Base-by-base conservation (phyloP, 2,888 invertebrate species). In the Thymelicus lineola region DNA sequence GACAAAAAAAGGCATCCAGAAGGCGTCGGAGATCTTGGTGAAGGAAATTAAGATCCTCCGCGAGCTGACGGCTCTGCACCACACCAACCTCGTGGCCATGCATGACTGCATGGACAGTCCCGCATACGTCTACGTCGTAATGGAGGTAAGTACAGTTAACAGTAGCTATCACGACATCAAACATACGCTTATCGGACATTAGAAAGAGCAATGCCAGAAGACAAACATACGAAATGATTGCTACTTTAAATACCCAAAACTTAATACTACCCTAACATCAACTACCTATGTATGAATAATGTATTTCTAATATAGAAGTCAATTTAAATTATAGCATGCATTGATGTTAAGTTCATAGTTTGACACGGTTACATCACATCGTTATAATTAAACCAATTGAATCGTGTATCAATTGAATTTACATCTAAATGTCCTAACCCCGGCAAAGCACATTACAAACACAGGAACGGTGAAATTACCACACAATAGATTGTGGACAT, bases 41-140 rank as follows among this genome's bases (percentile, higher is more conserved):
- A 99, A 99, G 88, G 99, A 99, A 94, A 99, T 99, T 77, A 99
- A 99, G 94, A 99, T 99, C 83, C 95, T 99, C 67, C 98, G 99
- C 95, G 99, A 99, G 93, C 93, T 99, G 83, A 99, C 99, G 36
- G 98, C 98, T 86, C 95, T 99, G 67, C 98, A 99, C 90, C 99
- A 99, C 95, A 98, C 99, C 83, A 99, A 99, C 95, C 98, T 99
- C 75, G 99, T 99, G 67, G 98, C 98, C 42, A 95, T 99, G 82
- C 95, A 99, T 88, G 99, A 99, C 93, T 99, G 99, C 94, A 98
- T 99, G 95, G 99, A 99, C 94, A 98, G 98, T 72, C 95, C 97
- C 75, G 97, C 97, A 80, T 97, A 98, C 94, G 99, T 99, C 77
- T 99, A 97, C 94, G 96, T 99, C 82, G 98, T 99, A 81, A 99